Evolutionary conservation across 2,888 invertebrate genomes (phyloP), one percentile per base, ranked within the genome.

Genomic region (Chloroclysta siterata): DNA sequence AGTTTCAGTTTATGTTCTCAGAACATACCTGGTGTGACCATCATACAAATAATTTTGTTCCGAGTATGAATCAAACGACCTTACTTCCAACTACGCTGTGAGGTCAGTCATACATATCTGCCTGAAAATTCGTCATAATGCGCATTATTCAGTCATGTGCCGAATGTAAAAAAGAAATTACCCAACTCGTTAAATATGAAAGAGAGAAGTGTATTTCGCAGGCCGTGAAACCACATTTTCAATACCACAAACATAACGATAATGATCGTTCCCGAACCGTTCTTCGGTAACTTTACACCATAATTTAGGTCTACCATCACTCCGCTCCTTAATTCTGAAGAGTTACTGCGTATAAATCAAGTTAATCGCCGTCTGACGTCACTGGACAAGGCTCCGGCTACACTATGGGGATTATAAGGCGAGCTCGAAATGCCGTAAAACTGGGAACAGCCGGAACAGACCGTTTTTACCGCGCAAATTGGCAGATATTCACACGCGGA

Each of bases 311-410:
- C 65, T 66, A 63, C 69, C 66, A 70, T 70, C 68, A 68, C 56
- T 62, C 62, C 57, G 55, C 58, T 67, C 65, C 69, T 72, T 70
- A 69, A 70, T 72, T 72, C 70, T 69, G 72, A 70, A 70, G 71
- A 74, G 68, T 68, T 63, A 72, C 79, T 72, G 74, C 76, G 75
- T 68, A 77, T 80, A 80, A 79, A 80, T 80, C 80, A 79, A 74
- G 77, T 74, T 78, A 80, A 80, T 80, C 79, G 76, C 68, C 66
- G 65, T 60, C 70, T 74, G 76, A 77, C 80, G 75, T 71, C 73
- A 63, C 69, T 70, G 74, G 75, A 70, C 71, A 70, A 61, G 66
- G 65, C 67, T 59, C n/a, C 63, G 71, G 60, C 71, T 68, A 59
- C 68, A 68, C 62, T 61, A 60, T 33, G 29, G 29, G 65, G 65